Conservation (phyloP, 2,888 invertebrate genomes). For the Machimus atricapillus region DNA sequence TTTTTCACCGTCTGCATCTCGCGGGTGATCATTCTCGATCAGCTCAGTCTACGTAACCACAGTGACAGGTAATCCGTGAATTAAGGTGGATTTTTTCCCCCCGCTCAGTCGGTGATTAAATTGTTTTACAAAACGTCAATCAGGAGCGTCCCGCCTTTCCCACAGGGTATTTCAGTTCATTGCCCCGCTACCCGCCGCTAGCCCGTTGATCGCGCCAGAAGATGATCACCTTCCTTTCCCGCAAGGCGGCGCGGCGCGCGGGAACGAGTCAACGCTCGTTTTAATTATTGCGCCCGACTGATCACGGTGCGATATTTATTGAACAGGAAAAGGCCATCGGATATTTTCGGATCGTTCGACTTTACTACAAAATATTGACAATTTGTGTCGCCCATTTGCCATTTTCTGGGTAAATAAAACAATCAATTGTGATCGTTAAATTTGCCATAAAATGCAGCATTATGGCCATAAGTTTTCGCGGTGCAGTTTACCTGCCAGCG, state of each 20-base stretch:
- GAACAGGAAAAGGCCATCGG: conserved; percentile 4
- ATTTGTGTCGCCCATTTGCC: conserved; percentile 41
- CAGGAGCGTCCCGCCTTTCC: conserved; percentile 2
- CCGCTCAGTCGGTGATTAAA: not conserved
- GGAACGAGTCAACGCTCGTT: conserved; percentile 14
- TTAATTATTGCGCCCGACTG: not conserved
- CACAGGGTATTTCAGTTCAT: conserved; percentile 13
- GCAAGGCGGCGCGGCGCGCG: not conserved
- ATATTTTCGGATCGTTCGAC: not conserved
- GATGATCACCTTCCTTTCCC: not conserved
- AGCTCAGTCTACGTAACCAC: not conserved
- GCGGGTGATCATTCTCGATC: conserved; percentile 37
- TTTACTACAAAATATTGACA: conserved; percentile 28
- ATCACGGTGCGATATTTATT: not conserved
- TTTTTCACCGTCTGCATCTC: conserved; percentile 37
- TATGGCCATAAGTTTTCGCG: conserved; percentile 36
- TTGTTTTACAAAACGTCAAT: conserved; percentile 35
- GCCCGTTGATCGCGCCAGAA: not conserved
- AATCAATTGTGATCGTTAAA: conserved; percentile 40
- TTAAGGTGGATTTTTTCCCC: conserved; percentile 9
- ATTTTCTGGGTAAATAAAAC: conserved; percentile 43
- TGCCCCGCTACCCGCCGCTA: not conserved
- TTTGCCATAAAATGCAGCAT: conserved; percentile 37
- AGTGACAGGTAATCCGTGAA: conserved; percentile 41
- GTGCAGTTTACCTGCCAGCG: conserved; percentile 31